Base-by-base conservation (phyloP, 2,888 invertebrate species). In the Pemphredon lugubris region DNA sequence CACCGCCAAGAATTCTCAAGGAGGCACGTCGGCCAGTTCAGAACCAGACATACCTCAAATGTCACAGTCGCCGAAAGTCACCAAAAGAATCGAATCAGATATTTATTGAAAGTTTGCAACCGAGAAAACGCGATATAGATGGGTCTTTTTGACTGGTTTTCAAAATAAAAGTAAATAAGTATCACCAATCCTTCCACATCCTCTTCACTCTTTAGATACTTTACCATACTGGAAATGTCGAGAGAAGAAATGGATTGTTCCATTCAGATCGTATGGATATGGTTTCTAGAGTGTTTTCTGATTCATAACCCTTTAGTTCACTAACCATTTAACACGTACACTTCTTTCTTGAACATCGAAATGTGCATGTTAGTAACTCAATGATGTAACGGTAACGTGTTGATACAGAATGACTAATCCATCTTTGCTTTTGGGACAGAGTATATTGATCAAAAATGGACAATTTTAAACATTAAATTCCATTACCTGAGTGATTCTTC, bases 201-300 rank as follows among this genome's bases (percentile, higher is more conserved):
- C 63, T 39, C 51, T 14, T 30, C 42, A 32, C 20, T 30, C 45
- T 44, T 40, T 70, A 75, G 30, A 55, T 57, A 63, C 55, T 48
- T 44, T 70, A 53, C 63, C 66, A 30, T 72, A 40, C 71, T 39
- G 75, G 75, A 60, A 72, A 55, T 67, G 51, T 47, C 51, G 48
- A 20, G 63, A 61, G 69, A 61, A 74, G 66, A 74, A 40, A 64
- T 42, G 77, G 68, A 74, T 64, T 53, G 55, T 53, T 67, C 45
- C 77, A 61, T 71, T 67, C 50, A 58, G 67, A 80, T 77, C 73
- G 83, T 83, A 83, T 82, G 82, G n/a, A 79, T 64, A 66, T 74
- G 59, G 40, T 79, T 76, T 72, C 61, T 81, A 68, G 73, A 73
- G 71, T 82, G 79, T 63, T 69, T 66, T 71, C 37, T 71, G 39